These are phyloP conservation scores for Drosophila neonasuta DNA, from an alignment of 2,888 invertebrate genomes.

Conservation along the genomic window DNA sequence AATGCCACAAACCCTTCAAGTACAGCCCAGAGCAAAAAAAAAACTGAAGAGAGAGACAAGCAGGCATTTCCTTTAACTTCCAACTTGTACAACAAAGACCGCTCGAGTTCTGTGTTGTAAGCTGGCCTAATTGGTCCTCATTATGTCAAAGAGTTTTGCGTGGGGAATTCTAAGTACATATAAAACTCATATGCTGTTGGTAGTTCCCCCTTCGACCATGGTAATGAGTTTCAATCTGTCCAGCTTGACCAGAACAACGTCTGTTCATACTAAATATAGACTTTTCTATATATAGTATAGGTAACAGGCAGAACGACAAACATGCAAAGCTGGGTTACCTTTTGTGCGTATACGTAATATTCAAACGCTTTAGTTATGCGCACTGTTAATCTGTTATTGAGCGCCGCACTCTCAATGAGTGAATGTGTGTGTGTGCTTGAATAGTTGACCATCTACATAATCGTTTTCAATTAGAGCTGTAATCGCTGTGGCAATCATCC, in stretches of 20 bases:
- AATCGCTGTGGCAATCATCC: conserved; percentile 29
- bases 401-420: background rate
- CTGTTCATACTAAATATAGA: background rate
- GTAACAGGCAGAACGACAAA: conserved; percentile 3
- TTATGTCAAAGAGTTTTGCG: conserved; percentile 74
- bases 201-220: conserved; percentile 8
- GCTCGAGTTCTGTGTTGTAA: conserved; percentile 46
- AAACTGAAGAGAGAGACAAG: background rate
- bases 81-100: conserved; percentile 15
- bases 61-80: conserved; percentile 15
- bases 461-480: conserved; percentile 46
- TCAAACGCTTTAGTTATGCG: conserved; percentile 25
- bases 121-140: conserved; percentile 70
- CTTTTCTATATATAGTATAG: conserved; percentile 8
- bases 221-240: conserved; percentile 44
- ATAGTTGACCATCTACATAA: conserved; percentile 29
- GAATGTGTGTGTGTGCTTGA: conserved; percentile 5
- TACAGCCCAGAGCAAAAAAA: conserved; percentile 6
- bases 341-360: conserved; percentile 34
- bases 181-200: conserved; percentile 53
- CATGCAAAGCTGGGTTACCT: background rate
- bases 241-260: conserved; percentile 2
- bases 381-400: conserved; percentile 35
- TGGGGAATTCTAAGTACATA: conserved; percentile 68
- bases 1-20: conserved; percentile 37